These are phyloP conservation scores for Ceratosolen fusciceps DNA, from an alignment of 1,140 invertebrate genomes.

Conservation along the genomic window DNA sequence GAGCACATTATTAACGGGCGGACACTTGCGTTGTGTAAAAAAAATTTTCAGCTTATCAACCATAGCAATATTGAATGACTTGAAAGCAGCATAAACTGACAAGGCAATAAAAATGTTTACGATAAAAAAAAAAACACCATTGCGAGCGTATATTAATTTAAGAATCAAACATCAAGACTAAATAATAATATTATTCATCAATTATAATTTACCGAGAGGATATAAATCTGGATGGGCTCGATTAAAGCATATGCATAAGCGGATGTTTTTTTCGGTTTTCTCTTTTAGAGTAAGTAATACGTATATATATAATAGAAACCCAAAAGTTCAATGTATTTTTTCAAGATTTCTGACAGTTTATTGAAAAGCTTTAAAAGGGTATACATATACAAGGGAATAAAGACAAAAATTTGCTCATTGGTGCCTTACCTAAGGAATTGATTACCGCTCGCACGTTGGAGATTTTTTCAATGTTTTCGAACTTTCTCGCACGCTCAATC, in stretches of 20 bases:
- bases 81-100: no score
- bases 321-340: constrained; percentile 62
- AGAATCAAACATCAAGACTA: constrained; percentile 18
- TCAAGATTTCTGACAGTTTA: constrained; percentile 66
- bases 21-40: not conserved
- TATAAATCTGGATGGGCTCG: constrained; percentile 61
- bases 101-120: no score
- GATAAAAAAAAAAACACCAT: constrained; percentile 41
- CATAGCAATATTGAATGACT: no score
- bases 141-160: constrained; percentile 29
- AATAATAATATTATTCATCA: constrained; percentile 23
- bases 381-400: constrained; percentile 65
- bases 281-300: constrained; percentile 44
- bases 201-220: constrained; percentile 58
- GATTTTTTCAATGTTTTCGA: constrained; percentile 41
- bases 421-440: constrained; percentile 61
- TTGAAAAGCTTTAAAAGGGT: constrained; percentile 62
- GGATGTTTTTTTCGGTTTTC: constrained; percentile 31
- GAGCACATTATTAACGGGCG: not conserved
- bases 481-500: constrained; percentile 45
- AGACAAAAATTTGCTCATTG: constrained; percentile 59
- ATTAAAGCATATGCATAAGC: constrained; percentile 19
- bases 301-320: constrained; percentile 59
- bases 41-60: no score
- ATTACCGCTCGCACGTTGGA: constrained; percentile 42